Evolutionary conservation across 2,888 invertebrate genomes (phyloP), one percentile per base, ranked within the genome.

Genomic region (Azorinus chamasolen): DNA sequence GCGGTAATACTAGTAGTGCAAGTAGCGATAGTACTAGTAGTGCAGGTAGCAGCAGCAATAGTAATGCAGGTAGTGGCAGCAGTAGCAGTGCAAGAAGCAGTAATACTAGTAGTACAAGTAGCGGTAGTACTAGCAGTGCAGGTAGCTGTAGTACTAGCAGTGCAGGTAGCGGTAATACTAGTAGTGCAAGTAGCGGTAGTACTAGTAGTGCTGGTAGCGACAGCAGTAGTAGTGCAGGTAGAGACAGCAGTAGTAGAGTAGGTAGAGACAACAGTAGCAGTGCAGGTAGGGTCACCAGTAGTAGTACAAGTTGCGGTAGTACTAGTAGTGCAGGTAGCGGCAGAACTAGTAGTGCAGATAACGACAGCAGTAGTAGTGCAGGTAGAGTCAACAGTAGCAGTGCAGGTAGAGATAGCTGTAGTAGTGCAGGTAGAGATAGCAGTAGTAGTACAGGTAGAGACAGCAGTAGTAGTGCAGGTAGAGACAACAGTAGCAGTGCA

Each of bases 181-280:
- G n/a, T n/a, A n/a, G n/a, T n/a, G n/a, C n/a, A n/a, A n/a, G n/a
- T n/a, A n/a, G n/a, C n/a, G n/a, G n/a, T n/a, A n/a, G 18, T 37
- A 57, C 14, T 37, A 57, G 57, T 37, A 41, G 57, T 37, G 39
- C 37, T 37, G 39, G 57, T 37, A 57, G 57, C 14, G 39, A 39
- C 14, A 57, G 57, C 14, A 57, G 57, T 16, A 57, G 57, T 16
- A 57, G 57, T 37, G 39, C 37, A 14, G 22, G 57, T 16, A 41
- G 57, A 14, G 18, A 39, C 12, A 57, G 57, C 14, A 57, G 57
- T 37, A 57, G 57, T 37, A 57, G 57, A 14, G 39, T 32, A 14
- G 39, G 57, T 37, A 41, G 57, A 14, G 39, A 12, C 39, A 57
- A 12, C 18, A 57, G 32, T 39, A 57, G 32, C 18, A 41, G 32